Conservation (phyloP, 2,113 vertebrate genomes). For the Oryzias woworae region DNA sequence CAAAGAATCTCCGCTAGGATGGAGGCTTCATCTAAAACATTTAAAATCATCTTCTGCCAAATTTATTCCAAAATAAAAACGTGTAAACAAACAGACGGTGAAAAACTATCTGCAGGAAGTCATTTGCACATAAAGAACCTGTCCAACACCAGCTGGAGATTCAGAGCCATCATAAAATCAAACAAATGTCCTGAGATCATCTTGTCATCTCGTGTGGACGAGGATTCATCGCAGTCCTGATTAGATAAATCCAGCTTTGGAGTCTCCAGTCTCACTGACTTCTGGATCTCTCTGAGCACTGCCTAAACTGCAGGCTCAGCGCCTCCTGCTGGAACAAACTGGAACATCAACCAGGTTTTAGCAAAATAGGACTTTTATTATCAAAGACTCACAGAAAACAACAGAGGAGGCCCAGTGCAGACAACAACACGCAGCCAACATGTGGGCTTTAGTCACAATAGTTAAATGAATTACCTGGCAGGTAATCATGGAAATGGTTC, state of each 20-base stretch:
- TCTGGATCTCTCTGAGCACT: neutral
- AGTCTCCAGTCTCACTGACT: neutral
- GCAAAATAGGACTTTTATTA: conserved; percentile 66
- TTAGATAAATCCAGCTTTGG: no score
- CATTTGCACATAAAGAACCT: no score
- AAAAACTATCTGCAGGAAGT: neutral
- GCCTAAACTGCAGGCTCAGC: neutral
- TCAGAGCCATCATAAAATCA: neutral
- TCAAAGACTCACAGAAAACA: conserved; percentile 59
- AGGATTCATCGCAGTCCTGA: no score
- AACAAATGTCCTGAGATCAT: neutral
- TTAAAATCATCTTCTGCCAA: no score
- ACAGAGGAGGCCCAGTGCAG: conserved; percentile 2
- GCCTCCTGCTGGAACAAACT: conserved; percentile 14
- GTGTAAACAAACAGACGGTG: neutral
- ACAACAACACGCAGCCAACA: neutral
- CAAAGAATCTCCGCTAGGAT: no score
- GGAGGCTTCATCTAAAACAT: no score
- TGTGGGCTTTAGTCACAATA: neutral
- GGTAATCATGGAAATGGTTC: conserved; percentile 8
- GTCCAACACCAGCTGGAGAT: no score
- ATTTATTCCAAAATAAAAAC: no score
- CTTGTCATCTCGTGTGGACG: no score
- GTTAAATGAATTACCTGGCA: neutral
- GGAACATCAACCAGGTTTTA: conserved; percentile 19